Conservation (phyloP, 2,113 vertebrate genomes). For the Plectropomus leopardus region DNA sequence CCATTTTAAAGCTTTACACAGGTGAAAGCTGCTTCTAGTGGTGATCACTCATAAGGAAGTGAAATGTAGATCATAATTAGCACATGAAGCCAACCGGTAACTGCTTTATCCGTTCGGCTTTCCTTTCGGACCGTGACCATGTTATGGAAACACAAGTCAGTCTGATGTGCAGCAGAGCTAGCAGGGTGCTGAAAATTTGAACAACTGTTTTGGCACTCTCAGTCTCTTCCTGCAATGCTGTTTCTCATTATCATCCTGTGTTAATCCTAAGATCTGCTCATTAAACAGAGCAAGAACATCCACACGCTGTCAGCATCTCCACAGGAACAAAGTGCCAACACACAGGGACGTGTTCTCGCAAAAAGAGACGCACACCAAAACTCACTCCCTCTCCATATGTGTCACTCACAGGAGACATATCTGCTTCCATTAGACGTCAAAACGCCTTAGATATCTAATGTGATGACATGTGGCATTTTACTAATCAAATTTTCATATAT, state of each 20-base stretch:
- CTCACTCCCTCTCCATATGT: conserved; percentile 3
- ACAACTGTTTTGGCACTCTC: conserved; percentile 46
- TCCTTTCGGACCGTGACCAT: conserved; percentile 6
- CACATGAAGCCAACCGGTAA: background rate
- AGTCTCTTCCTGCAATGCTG: conserved; percentile 39
- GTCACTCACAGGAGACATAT: conserved; percentile 35
- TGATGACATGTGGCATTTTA: conserved; percentile 46
- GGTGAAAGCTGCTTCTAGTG: background rate
- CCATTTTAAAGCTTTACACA: background rate
- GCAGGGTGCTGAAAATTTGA: conserved; percentile 35
- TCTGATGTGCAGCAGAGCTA: conserved; percentile 25
- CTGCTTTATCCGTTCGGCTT: conserved; percentile 1
- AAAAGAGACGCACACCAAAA: conserved; percentile 7
- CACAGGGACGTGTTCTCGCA: conserved; percentile 22
- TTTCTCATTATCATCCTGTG: conserved; percentile 57
- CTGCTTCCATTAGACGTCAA: conserved; percentile 35
- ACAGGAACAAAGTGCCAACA: conserved; percentile 48
- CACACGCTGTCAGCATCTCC: conserved; percentile 69
- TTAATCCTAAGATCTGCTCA: conserved; percentile 71
- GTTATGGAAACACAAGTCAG: conserved; percentile 3
- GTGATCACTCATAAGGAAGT: background rate
- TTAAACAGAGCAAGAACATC: conserved; percentile 67
- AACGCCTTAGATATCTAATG: conserved; percentile 40
- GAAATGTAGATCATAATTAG: background rate
- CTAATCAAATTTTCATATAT: conserved; percentile 62